Conservation (phyloP, 1,140 invertebrate species). For the Papilio glaucus region DNA sequence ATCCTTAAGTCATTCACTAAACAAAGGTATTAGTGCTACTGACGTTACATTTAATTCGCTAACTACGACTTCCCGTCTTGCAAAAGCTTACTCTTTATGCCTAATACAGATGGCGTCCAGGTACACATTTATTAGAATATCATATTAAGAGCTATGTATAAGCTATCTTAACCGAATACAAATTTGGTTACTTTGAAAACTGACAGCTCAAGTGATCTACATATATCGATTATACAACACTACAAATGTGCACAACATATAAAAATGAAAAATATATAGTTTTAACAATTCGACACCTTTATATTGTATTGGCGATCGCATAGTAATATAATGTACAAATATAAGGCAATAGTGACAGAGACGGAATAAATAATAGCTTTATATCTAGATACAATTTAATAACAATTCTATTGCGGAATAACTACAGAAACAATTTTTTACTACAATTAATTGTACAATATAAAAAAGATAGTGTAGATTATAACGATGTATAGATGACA, state of each 20-base stretch:
- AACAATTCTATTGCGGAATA: background rate
- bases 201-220: background rate
- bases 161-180: conserved; percentile 44
- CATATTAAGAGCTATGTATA: conserved; percentile 37
- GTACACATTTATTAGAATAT: conserved; percentile 57
- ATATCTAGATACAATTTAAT: background rate
- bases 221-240: background rate
- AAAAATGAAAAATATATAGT: conserved; percentile 33
- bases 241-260: conserved; percentile 31
- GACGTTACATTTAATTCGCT: conserved; percentile 22
- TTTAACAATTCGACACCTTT: conserved; percentile 21
- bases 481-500: too few relatives aligned
- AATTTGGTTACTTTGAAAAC: conserved; percentile 41
- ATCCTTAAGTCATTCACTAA: background rate
- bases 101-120: conserved; percentile 50
- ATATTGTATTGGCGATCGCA: conserved; percentile 27
- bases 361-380: conserved; percentile 33
- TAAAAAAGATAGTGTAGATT: background rate
- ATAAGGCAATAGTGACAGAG: conserved; percentile 35
- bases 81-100: conserved; percentile 49
- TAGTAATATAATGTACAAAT: conserved; percentile 33
- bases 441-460: background rate
- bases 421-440: background rate
- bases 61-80: conserved; percentile 40
- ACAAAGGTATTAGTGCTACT: conserved; percentile 19